Conservation (phyloP, 1,140 invertebrate genomes). For the Stegodyphus dumicola region DNA sequence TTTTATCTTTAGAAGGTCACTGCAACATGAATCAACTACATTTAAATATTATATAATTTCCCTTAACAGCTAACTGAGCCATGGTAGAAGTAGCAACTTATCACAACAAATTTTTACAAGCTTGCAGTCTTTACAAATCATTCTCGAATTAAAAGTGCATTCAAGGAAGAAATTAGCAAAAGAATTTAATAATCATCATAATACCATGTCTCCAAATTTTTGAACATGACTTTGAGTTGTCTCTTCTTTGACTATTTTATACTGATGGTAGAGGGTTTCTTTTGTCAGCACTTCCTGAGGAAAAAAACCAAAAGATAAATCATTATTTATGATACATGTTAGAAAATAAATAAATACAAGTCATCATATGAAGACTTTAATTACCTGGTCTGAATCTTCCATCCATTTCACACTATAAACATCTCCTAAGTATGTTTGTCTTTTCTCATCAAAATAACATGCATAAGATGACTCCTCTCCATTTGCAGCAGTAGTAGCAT, state of each 20-base stretch:
- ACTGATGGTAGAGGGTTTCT: conserved; percentile 74
- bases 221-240: conserved; percentile 75
- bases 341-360: background rate
- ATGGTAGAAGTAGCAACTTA: too few species aligned
- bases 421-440: conserved; percentile 73
- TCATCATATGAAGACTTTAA: background rate
- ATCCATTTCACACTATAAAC: conserved; percentile 78
- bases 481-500: conserved; percentile 77
- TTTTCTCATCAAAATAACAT: conserved; percentile 73
- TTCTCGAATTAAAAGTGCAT: background rate
- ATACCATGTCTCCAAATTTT: conserved; percentile 73
- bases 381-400: conserved; percentile 74
- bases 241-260: conserved; percentile 72
- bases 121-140: too few species aligned
- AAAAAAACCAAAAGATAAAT: conserved; percentile 11
- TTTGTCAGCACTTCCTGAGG: conserved; percentile 71
- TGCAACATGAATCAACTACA: too few species aligned
- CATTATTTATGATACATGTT: background rate
- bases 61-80: too few species aligned
- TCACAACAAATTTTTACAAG: too few species aligned
- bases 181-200: conserved; percentile 9
- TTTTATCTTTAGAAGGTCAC: too few species aligned
- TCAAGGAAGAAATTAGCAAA: background rate
- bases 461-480: conserved; percentile 74
- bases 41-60: too few species aligned